A percentile compares a stretch with the other conserved stretches of the same genome.
Evolutionary conservation across 2,888 invertebrate genomes (phyloP).

Genomic region (Trachelus iudaicus): DNA sequence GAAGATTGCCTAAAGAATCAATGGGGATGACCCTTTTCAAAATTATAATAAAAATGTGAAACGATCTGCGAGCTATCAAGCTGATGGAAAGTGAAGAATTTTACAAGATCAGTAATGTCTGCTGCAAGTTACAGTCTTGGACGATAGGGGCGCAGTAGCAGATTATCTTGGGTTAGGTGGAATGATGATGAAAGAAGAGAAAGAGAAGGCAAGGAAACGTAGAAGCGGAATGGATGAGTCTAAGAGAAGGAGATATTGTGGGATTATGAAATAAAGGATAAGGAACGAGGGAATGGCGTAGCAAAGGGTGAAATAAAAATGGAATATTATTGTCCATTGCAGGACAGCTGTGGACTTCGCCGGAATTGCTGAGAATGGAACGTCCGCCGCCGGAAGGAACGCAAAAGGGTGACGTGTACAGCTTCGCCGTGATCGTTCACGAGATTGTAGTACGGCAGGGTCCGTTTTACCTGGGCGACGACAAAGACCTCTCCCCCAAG

Average conservation of each 20-base stretch:
- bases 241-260: too few species aligned
- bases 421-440: slow-evolving; percentile 93
- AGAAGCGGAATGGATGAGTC: neutral
- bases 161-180: too few species aligned
- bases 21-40: too few species aligned
- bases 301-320: neutral
- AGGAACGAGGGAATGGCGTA: neutral
- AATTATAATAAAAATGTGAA: too few species aligned
- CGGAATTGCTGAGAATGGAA: slow-evolving; percentile 82
- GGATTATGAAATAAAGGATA: neutral
- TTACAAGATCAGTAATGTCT: too few species aligned
- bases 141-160: too few species aligned
- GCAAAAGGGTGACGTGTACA: slow-evolving; percentile 95
- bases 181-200: neutral
- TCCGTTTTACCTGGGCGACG: slow-evolving; percentile 82
- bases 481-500: slow-evolving; percentile 74
- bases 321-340: slow-evolving; percentile 32
- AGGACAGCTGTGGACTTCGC: slow-evolving; percentile 94
- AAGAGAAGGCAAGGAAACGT: neutral
- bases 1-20: too few species aligned
- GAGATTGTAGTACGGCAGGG: slow-evolving; percentile 92
- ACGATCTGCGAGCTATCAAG: too few species aligned
- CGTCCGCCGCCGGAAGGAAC: slow-evolving; percentile 76
- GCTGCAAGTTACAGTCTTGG: too few species aligned
- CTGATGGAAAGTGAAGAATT: too few species aligned